phyloP scores from a whole-genome alignment of 2,113 vertebrate species.

The Pipa parva region DNA sequence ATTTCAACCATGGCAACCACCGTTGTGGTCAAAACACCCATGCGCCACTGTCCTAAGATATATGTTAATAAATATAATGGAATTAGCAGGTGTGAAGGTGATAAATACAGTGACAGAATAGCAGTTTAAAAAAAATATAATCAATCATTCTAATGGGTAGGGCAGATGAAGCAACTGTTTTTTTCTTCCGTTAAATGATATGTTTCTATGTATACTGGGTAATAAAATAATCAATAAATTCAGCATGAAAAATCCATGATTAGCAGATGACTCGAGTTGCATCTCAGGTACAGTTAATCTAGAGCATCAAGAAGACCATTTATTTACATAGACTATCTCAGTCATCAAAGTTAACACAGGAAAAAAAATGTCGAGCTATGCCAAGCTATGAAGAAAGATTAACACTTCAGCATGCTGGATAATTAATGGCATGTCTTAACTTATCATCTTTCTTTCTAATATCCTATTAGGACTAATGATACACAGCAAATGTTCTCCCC shows the following conservation, averaged over 20 bases:
- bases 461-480: constrained; percentile 42
- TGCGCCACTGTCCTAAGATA: too few species aligned
- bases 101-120: too few species aligned
- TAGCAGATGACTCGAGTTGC: not conserved
- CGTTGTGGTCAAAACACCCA: too few species aligned
- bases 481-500: not conserved
- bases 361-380: constrained; percentile 34
- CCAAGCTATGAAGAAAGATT: constrained; percentile 31
- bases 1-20: too few species aligned
- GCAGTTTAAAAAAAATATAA: too few species aligned
- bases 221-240: too few species aligned
- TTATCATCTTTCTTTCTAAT: constrained; percentile 38
- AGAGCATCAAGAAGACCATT: not conserved
- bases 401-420: constrained; percentile 41
- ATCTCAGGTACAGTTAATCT: not conserved
- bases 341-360: constrained; percentile 9
- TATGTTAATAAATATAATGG: too few species aligned
- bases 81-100: too few species aligned
- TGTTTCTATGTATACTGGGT: too few species aligned
- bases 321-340: not conserved
- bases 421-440: constrained; percentile 26
- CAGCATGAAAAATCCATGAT: not conserved
- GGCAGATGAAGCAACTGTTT: too few species aligned
- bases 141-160: too few species aligned
- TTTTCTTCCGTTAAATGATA: too few species aligned